Base-by-base conservation (phyloP, 1,140 invertebrate species). In the Choristoneura fumiferana region DNA sequence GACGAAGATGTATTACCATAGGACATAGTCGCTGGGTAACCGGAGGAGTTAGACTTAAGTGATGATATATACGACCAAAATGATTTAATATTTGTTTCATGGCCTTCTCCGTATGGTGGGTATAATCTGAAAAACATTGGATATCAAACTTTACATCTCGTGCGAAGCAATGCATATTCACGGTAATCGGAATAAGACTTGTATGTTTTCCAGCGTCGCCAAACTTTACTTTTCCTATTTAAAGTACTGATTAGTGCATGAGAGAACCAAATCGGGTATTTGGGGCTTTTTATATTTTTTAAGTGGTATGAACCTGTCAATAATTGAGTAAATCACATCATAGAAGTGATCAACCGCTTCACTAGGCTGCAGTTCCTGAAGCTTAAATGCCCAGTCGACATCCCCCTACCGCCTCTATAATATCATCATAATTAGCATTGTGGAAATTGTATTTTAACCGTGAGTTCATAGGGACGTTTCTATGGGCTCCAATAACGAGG, bases 191-290 rank as follows among this genome's bases (percentile, higher is more conserved):
- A 4, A 15, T 35, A 9, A 1, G 36, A 10, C 10, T 18, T 9
- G 17, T 57, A 57, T 2, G 36, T 10, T 15, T 43, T 43, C 56
- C 56, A 57, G 4, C 14, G 8, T 2, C 15, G n/a, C 56, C 56
- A 57, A 4, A 57, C 22, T 36, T 17, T 57, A 9, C 29, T 38
- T 49, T 57, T 57, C 4, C 39, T 18, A 17, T n/a, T 35, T 15
- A 57, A 13, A 4, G 56, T 36, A 1, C 14, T 45, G 8, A 1
- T 45, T 8, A 57, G 10, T 8, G 39, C 38, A 9, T 8, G 14
- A 35, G 56, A 57, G 17, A 57, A 57, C 56, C 56, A 57, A 14
- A 4, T 17, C 0, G 56, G 56, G 12, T 35, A 57, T 3, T n/a
- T 14, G 8, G 13, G 8, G 2, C 4, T 4, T 10, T 39, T 39